Evolutionary conservation across 2,888 invertebrate genomes (phyloP).

Genomic region (Euclidia mi): DNA sequence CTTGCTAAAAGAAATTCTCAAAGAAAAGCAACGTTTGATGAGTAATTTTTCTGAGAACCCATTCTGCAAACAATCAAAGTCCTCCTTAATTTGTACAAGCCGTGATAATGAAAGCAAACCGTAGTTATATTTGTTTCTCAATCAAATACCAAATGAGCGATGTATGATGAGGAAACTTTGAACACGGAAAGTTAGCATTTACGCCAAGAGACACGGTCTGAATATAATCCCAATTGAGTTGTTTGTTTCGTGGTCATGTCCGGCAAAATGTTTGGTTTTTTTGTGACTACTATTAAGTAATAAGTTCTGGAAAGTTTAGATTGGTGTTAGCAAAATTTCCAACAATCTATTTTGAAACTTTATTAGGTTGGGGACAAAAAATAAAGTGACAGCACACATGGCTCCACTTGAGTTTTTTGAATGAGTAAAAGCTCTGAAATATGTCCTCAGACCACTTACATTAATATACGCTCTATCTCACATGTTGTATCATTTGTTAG

Average conservation of each 20-base stretch:
- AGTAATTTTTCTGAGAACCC: too few species aligned
- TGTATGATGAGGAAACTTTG: conserved; percentile 41
- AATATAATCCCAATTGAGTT: conserved; percentile 48
- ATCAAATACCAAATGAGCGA: conserved; percentile 34
- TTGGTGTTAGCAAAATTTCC: conserved; percentile 7
- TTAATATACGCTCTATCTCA: conserved; percentile 45
- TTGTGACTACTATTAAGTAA: not conserved
- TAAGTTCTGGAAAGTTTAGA: conserved; percentile 17
- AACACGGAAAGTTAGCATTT: conserved; percentile 38
- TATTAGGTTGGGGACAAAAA: conserved; percentile 12
- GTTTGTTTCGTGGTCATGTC: conserved; percentile 5
- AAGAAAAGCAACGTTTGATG: too few species aligned
- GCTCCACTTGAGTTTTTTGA: conserved; percentile 17
- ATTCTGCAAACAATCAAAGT: too few species aligned
- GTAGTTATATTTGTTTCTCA: conserved; percentile 49
- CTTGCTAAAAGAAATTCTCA: too few species aligned
- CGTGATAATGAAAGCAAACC: conserved; percentile 43
- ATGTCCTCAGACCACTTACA: conserved; percentile 25
- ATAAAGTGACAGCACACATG: conserved; percentile 15
- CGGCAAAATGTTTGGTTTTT: not conserved
- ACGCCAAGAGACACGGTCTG: conserved; percentile 45
- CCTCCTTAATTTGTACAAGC: too few species aligned
- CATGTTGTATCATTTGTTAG: conserved; percentile 53
- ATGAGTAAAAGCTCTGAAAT: conserved; percentile 28
- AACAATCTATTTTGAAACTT: not conserved